Evolutionary conservation across 2,888 invertebrate genomes (phyloP), one percentile per base, ranked within the genome.

Genomic region (Netelia melanura): DNA sequence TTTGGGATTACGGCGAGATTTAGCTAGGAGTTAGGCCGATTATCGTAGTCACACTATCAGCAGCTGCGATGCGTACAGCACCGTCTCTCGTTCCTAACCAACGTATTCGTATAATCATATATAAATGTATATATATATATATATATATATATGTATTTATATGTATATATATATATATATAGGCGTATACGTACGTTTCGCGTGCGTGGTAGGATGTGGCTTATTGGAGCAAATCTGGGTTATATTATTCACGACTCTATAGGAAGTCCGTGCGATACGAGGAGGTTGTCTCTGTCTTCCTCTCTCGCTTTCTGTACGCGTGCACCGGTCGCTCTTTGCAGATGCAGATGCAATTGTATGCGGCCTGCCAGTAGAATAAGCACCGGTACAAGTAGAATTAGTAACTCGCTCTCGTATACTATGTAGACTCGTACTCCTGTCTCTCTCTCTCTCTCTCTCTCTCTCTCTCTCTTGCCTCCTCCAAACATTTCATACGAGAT

Each of bases 151-250:
- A 48, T 48, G 14, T 48, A 48, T 48, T 3, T 14, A 48, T 48
- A 48, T 14, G 5, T 48, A 48, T 48, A 48, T 48, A 48, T 48
- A 48, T 56, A 52, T 44, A 65, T 58, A 76, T 70, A 67, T 58
- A 81, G 48, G 64, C 11, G 21, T 25, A 56, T 62, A 58, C 56
- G 78, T 70, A 61, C 64, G 72, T n/a, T 72, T 43, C 58, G 64
- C 75, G 80, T 64, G 84, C 85, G 86, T 86, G 83, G 88, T 91
- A 91, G 92, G 92, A 93, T 91, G 92, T 92, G 88, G 90, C 92
- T 92, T 91, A 91, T 93, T 92, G 91, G 90, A 90, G 90, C 90
- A 91, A 92, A 93, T 93, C 92, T 92, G 91, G 91, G 91, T 92
- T 92, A 92, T 91, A 90, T 91, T 90, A 91, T 91, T 91, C 75